Percentiles rank a stretch among this genome's conserved stretches.
These are phyloP conservation scores for Holothuria scabra DNA, from an alignment of 53 echinoderm and acorn worm species.

Conservation along the genomic window DNA sequence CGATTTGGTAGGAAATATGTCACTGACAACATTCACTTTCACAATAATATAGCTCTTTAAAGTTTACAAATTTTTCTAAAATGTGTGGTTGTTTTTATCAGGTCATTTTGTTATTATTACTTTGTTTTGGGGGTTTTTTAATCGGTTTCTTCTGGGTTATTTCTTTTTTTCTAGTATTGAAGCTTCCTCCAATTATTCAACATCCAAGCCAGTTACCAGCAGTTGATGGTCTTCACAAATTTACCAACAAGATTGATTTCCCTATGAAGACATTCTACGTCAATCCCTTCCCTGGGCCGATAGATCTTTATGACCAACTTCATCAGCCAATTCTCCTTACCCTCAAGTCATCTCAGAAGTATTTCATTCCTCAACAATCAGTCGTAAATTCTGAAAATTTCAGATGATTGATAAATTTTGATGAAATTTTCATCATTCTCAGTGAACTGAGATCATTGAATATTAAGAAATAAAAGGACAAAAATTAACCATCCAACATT, in stretches of 20 bases:
- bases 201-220: constrained; percentile 68
- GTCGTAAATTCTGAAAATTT: constrained; percentile 77
- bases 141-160: no score
- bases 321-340: constrained; percentile 95
- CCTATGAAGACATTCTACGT: constrained; percentile 93
- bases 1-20: no score
- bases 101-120: neutral
- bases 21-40: no score
- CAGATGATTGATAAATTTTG: constrained; percentile 32
- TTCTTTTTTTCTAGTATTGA: constrained; percentile 17
- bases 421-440: no score
- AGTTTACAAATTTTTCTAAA: no score
- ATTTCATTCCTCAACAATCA: constrained; percentile 90
- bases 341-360: constrained; percentile 93
- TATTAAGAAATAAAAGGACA: no score
- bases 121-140: no score
- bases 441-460: no score
- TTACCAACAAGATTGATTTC: constrained; percentile 94
- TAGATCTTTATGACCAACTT: constrained; percentile 87
- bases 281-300: constrained; percentile 94
- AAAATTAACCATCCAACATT: no score
- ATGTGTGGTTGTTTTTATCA: neutral
- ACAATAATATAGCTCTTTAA: no score
- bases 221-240: constrained; percentile 86
- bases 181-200: constrained; percentile 76